phyloP scores from a whole-genome alignment of 2,888 invertebrate species.

The Stenurella melanura region DNA sequence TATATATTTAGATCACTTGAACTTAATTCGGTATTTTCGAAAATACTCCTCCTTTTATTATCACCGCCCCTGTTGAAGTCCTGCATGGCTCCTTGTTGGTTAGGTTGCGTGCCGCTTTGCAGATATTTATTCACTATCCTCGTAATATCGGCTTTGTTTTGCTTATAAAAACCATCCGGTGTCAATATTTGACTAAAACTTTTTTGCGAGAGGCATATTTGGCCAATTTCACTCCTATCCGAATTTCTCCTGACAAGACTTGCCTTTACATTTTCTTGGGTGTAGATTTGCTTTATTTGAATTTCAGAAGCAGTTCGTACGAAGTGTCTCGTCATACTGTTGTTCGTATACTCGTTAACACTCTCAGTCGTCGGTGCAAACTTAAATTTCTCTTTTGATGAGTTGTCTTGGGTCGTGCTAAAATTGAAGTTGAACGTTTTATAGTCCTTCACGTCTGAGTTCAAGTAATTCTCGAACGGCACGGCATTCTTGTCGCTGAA shows the following conservation, averaged over 20 bases:
- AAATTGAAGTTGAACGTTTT: conserved; percentile 58
- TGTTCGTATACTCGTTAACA: conserved; percentile 48
- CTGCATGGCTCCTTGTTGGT: neutral
- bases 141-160: conserved; percentile 56
- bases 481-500: conserved; percentile 61
- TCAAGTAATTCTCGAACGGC: conserved; percentile 62
- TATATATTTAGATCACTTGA: conserved; percentile 23
- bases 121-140: conserved; percentile 54
- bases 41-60: conserved; percentile 20
- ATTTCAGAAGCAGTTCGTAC: conserved; percentile 32
- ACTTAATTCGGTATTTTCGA: conserved; percentile 23
- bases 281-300: neutral
- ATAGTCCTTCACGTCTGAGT: conserved; percentile 61
- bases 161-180: conserved; percentile 58
- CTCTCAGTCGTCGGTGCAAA: conserved; percentile 44
- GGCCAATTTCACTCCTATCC: conserved; percentile 6
- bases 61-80: neutral
- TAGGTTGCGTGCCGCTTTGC: neutral
- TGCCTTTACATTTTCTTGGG: neutral
- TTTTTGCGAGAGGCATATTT: neutral
- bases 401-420: conserved; percentile 11
- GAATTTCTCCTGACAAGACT: neutral
- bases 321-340: conserved; percentile 44
- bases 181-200: conserved; percentile 39
- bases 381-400: conserved; percentile 37